Percentiles rank a stretch among this genome's conserved stretches.
Conservation (phyloP, 2,113 vertebrate species). For the Bostrychus sinensis region DNA sequence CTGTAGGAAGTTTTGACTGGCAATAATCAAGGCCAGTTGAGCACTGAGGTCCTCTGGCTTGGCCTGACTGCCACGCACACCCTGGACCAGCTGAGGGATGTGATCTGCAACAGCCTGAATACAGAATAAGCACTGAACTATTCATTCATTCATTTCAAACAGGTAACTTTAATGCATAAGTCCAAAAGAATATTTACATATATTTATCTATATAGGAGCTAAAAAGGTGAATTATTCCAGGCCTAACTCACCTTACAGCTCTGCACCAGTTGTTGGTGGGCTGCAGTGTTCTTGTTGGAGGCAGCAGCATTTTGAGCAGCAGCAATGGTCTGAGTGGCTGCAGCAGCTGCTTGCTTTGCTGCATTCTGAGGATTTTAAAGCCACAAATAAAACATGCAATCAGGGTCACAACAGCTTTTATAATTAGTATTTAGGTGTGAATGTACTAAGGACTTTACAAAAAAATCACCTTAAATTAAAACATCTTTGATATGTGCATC, state of each 20-base stretch:
- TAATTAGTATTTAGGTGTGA: no score
- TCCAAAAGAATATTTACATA: background rate
- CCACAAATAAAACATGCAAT: conserved; percentile 16
- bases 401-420: background rate
- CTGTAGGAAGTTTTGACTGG: conserved; percentile 98
- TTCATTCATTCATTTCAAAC: conserved; percentile 1
- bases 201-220: background rate
- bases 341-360: conserved; percentile 95
- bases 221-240: background rate
- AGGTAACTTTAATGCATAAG: background rate
- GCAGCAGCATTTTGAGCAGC: conserved; percentile 95
- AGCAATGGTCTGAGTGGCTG: conserved; percentile 96
- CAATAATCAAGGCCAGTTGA: conserved; percentile 93
- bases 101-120: conserved; percentile 92
- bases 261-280: conserved; percentile 97
- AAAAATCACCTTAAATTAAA: no score
- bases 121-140: conserved; percentile 3
- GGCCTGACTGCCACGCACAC: conserved; percentile 93
- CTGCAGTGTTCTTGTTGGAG: conserved; percentile 95
- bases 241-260: conserved; percentile 91
- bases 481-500: background rate
- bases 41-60: conserved; percentile 93
- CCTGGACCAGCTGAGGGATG: conserved; percentile 96
- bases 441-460: no score
- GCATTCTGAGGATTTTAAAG: conserved; percentile 82